Base-by-base conservation (phyloP, 2,113 vertebrate species). In the Ochotona princeps region DNA sequence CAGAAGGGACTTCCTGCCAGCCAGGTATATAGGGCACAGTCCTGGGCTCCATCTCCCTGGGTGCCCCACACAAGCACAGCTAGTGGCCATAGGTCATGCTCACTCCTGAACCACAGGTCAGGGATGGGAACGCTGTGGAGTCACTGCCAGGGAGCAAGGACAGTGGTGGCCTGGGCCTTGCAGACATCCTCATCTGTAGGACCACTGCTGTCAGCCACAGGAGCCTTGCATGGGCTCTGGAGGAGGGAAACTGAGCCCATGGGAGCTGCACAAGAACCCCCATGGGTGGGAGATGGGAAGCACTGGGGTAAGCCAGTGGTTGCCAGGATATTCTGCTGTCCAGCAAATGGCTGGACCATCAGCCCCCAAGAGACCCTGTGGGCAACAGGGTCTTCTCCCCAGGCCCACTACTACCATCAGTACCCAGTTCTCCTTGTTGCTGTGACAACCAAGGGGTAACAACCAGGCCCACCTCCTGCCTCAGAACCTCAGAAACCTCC, bases 51-150 rank as follows among this genome's bases (percentile, higher is more conserved):
- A 0, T 79, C 35, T 15, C 54, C 54, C 38, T 67, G 38, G 85
- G 82, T 2, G 23, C 66, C 49, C 51, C 75, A 60, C 92, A 93
- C 51, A 94, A 91, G 94, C 86, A 92, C 47, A 90, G 93, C 81
- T 94, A 92, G 66, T 49, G 87, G 94, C 96, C 95, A 97, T 95
- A 92, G 0, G 13, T 86, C 32, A 70, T 70, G 60, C 87, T 95
- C 44, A 12, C 20, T 93, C 74, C 87, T 83, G 65, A 28, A 32
- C 87, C 84, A 90, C 82, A 85, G 44, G 60, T 76, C 57, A 74
- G 63, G 84, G 78, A 67, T 10, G 2, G 67, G 15, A 32, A 8
- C 8, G 17, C 15, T 9, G 26, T 51, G 30, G 32, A 70, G 63
- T 87, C 54, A 87, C 67, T 76, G 49, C 32, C 75, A 17, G 5